Evolutionary conservation across 2,113 vertebrate genomes (phyloP), one percentile per base, ranked within the genome.

Genomic region (Eidolon helvum): DNA sequence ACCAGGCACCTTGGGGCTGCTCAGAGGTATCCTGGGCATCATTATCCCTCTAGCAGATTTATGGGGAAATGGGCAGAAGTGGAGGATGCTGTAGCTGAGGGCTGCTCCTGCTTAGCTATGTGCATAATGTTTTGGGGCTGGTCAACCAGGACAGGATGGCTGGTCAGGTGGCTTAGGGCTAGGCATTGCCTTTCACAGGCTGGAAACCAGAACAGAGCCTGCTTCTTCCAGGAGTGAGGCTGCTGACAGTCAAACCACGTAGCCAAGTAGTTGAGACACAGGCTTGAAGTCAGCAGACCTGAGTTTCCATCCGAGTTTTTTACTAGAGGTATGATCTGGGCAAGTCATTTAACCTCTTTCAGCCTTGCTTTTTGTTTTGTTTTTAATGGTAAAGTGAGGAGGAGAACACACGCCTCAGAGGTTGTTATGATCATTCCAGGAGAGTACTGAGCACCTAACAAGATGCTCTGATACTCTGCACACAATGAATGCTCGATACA

Each of bases 401-500:
- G 48, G 61, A 26, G n/a, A 59, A 74, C 24, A 9, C 14, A 0
- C 11, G n/a, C 22, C 38, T 69, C 59, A 0, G 3, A 11, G 43
- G 8, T 69, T 22, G 61, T 59, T 50, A 45, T 21, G 87, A 35
- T 65, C 16, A 7, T 24, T 26, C 48, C 33, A 16, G 26, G 22
- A 35, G 38, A 48, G 72, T 2, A 1, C 48, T 2, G 53, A 35
- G 53, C 2, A 9, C 38, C 83, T 22, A 9, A 18, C 11, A 0
- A 8, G 74, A 9, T 7, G 8, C 43, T 77, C 45, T 40, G 10
- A 19, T 7, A 30, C 43, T 33, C 72, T 66, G 43, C 45, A 14
- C 0, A 0, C 16, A 18, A 5, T 3, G 12, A 21, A 43, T 11
- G 43, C 68, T 71, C n/a, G 1, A 5, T 6, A 8, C 5, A 4